Base-by-base conservation (phyloP, 2,888 invertebrate species). In the Nowickia ferox region DNA sequence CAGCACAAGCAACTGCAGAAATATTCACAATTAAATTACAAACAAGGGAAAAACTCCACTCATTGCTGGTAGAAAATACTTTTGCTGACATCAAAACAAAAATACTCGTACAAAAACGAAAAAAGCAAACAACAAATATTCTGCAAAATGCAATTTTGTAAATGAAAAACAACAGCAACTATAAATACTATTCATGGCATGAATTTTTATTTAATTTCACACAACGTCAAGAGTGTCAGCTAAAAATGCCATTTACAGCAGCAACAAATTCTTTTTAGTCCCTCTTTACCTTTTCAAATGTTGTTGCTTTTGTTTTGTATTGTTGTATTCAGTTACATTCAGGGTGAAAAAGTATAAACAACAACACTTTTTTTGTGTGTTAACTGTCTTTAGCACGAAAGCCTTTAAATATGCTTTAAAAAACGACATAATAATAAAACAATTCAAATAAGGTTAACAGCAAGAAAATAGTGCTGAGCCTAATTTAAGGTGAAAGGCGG, bases 181-280 rank as follows among this genome's bases (percentile, higher is more conserved):
- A 71, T 42, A 51, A 84, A 80, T 65, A 59, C 69, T 77, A 55
- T 71, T 84, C 69, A 81, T 79, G 75, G 78, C 84, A 76, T 84
- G 78, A 87, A 79, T 81, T 87, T 84, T 87, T 80, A 87, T 87
- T 86, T 80, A 83, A 85, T 85, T 87, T 83, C 80, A 80, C 87
- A 79, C 85, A 87, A 83, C 85, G 79, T 87, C 84, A 76, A 86
- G 84, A 86, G 84, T 86, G 80, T 87, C 87, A 86, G 51, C 86
- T 75, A 86, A 82, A 86, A 86, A 80, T 83, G 76, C 74, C 84
- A 79, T 75, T 78, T 75, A 65, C 68, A 76, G 22, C 22, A 42
- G n/a, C 30, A 44, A 48, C 44, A 38, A 15, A 51, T 65, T 61
- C 65, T 44, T 53, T 17, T 53, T 19, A 22, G 11, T 19, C 22